A percentile compares a stretch with the other conserved stretches of the same genome.
These are phyloP conservation scores for Bovichtus diacanthus DNA, from an alignment of 2,797 vertebrate species.

Conservation along the genomic window DNA sequence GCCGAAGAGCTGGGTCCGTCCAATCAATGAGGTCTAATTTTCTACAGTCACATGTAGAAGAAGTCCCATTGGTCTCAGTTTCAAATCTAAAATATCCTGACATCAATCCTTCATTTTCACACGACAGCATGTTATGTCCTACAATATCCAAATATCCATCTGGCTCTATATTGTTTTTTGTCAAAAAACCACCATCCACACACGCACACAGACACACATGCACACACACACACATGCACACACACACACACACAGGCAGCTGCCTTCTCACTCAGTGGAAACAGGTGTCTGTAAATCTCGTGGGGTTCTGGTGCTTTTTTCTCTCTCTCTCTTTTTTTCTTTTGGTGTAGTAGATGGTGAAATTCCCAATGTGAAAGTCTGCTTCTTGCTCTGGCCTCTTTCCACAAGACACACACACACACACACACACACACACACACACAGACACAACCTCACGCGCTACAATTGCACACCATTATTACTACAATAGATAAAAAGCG, in stretches of 20 bases:
- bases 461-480: slow-evolving; percentile 15
- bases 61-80: not conserved
- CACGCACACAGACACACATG: slow-evolving; percentile 28
- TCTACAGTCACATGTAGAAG: not conserved
- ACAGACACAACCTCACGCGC: slow-evolving; percentile 31
- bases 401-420: slow-evolving; percentile 56
- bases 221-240: slow-evolving; percentile 24
- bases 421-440: slow-evolving; percentile 9
- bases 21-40: not conserved
- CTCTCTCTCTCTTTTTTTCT: slow-evolving; percentile 29
- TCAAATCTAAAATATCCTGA: not conserved
- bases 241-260: slow-evolving; percentile 66
- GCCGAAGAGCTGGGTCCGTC: not conserved
- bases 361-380: slow-evolving; percentile 86
- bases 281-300: slow-evolving; percentile 84
- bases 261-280: slow-evolving; percentile 76
- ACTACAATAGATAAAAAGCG: slow-evolving; percentile 10
- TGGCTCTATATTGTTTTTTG: slow-evolving; percentile 61
- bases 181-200: slow-evolving; percentile 49
- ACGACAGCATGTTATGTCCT: slow-evolving; percentile 21
- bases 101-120: not conserved
- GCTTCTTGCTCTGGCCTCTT: slow-evolving; percentile 72
- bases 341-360: slow-evolving; percentile 70
- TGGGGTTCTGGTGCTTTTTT: slow-evolving; percentile 73
- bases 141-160: slow-evolving; percentile 51